A percentile compares a stretch with the other conserved stretches of the same genome.
Conservation (phyloP, 2,113 vertebrate species). For the Rousettus leschenaultii region DNA sequence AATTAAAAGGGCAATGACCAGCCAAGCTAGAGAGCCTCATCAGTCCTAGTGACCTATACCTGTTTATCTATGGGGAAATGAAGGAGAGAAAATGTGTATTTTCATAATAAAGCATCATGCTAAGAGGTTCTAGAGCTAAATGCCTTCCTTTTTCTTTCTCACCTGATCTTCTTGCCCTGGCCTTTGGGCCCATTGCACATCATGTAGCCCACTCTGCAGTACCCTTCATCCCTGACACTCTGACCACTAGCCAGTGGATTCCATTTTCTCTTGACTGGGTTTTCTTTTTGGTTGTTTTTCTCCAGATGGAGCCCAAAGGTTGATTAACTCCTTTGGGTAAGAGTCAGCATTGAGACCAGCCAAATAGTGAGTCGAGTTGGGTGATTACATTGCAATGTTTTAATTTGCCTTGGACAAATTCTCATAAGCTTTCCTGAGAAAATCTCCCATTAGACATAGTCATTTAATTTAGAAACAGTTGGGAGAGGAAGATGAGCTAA, state of each 20-base stretch:
- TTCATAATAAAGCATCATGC: not conserved
- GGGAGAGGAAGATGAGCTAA: conserved; percentile 84
- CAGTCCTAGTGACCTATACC: not conserved
- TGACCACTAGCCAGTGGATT: not conserved
- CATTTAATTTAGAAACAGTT: conserved; percentile 85
- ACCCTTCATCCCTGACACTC: not conserved
- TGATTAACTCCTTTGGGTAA: conserved; percentile 51
- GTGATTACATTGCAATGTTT: conserved; percentile 79
- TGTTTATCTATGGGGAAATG: not conserved
- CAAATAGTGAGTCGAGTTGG: conserved; percentile 67
- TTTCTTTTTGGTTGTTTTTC: conserved; percentile 21
- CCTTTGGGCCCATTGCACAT: not conserved
- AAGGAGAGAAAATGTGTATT: too few species aligned
- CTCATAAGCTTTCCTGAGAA: conserved; percentile 83
- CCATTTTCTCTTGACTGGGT: not conserved
- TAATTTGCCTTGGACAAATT: conserved; percentile 83
- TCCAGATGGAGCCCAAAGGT: conserved; percentile 6
- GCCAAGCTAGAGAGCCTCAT: not conserved
- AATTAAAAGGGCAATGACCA: not conserved
- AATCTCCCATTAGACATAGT: conserved; percentile 81
- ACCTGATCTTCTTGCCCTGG: not conserved
- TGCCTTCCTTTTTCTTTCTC: not conserved
- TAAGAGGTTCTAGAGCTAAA: not conserved
- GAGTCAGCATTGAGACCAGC: conserved; percentile 43
- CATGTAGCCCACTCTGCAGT: not conserved